Conservation (phyloP, 2,888 invertebrate genomes). For the Thera britannica region DNA sequence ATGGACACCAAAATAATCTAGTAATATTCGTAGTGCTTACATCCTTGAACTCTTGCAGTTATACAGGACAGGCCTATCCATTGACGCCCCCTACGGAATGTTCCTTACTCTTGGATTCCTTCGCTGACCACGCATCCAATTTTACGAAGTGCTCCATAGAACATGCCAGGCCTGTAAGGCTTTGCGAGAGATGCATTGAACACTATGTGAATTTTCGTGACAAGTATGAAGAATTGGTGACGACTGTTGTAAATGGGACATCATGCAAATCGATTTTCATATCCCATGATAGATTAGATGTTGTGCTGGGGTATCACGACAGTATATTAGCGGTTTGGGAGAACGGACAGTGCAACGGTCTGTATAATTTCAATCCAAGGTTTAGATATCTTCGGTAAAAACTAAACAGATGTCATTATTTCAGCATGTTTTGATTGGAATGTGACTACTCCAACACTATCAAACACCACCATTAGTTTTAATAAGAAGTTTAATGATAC, state of each 20-base stretch:
- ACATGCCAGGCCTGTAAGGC: constrained; percentile 85
- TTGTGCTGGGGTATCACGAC: constrained; percentile 83
- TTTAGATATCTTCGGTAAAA: neutral
- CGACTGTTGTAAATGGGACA: constrained; percentile 74
- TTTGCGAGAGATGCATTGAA: constrained; percentile 85
- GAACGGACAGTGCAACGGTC: constrained; percentile 86
- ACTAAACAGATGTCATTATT: constrained; percentile 35
- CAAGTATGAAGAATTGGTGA: constrained; percentile 80
- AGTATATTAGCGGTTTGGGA: constrained; percentile 85
- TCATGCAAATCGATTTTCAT: constrained; percentile 85
- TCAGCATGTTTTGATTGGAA: constrained; percentile 85
- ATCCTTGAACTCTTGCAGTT: constrained; percentile 44
- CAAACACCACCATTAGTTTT: constrained; percentile 80
- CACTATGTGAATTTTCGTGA: constrained; percentile 78
- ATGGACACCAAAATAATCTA: neutral
- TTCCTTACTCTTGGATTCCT: constrained; percentile 62
- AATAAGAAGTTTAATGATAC: constrained; percentile 74
- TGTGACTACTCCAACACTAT: constrained; percentile 68
- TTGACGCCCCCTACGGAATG: constrained; percentile 55
- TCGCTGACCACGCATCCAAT: constrained; percentile 83
- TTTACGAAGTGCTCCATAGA: constrained; percentile 86
- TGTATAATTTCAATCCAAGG: neutral
- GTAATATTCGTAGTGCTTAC: neutral
- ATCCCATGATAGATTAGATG: constrained; percentile 86
- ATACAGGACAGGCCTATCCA: constrained; percentile 6